These are phyloP conservation scores for Xestoiulus laeticollis DNA, from an alignment of 2,888 invertebrate genomes.

Conservation along the genomic window DNA sequence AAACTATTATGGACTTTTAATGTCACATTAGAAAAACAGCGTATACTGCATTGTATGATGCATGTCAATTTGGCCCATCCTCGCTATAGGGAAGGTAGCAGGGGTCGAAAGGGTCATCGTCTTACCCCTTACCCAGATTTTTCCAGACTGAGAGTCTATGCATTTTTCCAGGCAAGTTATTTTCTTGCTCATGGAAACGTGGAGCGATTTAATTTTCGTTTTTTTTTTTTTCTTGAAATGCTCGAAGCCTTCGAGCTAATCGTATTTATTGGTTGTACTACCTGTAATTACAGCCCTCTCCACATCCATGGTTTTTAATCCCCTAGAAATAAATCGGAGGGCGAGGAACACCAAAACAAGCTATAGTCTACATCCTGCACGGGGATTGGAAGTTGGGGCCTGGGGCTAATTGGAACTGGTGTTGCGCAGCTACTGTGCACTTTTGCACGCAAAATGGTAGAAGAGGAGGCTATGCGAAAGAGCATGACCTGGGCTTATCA, in stretches of 20 bases:
- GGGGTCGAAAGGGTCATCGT: not conserved
- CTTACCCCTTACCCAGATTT: not conserved
- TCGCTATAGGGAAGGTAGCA: not conserved
- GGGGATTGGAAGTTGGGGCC: not conserved
- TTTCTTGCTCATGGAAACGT: no score
- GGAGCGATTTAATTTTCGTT: not conserved
- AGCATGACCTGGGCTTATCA: not conserved
- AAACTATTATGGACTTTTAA: no score
- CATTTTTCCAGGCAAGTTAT: not conserved
- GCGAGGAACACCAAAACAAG: not conserved
- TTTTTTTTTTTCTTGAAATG: not conserved
- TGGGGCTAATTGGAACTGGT: not conserved
- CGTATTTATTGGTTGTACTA: not conserved
- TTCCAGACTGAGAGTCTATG: not conserved
- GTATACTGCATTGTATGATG: no score
- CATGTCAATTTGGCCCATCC: not conserved
- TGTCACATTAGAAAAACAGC: no score
- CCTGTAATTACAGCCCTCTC: not conserved
- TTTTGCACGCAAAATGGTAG: not conserved
- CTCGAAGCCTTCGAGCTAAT: not conserved
- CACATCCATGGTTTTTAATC: not conserved
- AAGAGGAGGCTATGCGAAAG: not conserved
- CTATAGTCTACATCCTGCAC: not conserved
- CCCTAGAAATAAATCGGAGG: not conserved
- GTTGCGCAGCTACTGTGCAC: not conserved